phyloP scores from a whole-genome alignment of 1,140 invertebrate species.

The Choristoneura fumiferana region DNA sequence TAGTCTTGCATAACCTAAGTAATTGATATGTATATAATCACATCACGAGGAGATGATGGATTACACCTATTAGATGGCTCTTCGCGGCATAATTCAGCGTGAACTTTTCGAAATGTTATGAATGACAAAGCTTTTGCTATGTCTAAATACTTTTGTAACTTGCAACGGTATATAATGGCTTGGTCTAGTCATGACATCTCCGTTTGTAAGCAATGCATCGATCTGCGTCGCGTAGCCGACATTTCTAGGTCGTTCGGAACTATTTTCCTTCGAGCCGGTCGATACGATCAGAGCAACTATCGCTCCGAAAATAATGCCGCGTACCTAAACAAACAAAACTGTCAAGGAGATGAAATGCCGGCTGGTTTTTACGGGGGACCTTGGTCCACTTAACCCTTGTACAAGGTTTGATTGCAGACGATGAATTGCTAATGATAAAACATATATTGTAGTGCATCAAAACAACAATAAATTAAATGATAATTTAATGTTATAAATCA shows the following conservation, averaged over 20 bases:
- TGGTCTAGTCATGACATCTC: conserved; percentile 21
- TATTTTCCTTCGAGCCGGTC: conserved; percentile 28
- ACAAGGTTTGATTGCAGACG: conserved; percentile 1
- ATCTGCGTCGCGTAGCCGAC: conserved; percentile 33
- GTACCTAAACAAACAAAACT: conserved; percentile 24
- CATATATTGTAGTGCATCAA: background rate
- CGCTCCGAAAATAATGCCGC: conserved; percentile 25
- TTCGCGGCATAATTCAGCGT: conserved; percentile 8
- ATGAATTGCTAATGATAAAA: background rate
- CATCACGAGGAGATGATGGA: conserved; percentile 17
- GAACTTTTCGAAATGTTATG: conserved; percentile 2
- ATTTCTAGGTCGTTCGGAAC: conserved; percentile 37
- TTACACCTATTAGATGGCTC: conserved; percentile 14
- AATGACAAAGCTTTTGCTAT: conserved; percentile 9
- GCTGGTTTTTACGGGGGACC: conserved; percentile 23
- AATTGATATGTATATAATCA: conserved; percentile 16
- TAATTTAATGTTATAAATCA: background rate
- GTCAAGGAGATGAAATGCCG: conserved; percentile 28
- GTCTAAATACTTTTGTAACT: conserved; percentile 1
- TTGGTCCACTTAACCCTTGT: conserved; percentile 27
- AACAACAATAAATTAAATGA: background rate
- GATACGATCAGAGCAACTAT: conserved; percentile 23
- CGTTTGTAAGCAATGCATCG: conserved; percentile 32
- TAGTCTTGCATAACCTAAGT: background rate
- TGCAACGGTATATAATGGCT: conserved; percentile 1